Percentiles rank a stretch among this genome's conserved stretches.
Conservation (phyloP, 1,140 invertebrate genomes). For the Ceratoteleas bidentatus region DNA sequence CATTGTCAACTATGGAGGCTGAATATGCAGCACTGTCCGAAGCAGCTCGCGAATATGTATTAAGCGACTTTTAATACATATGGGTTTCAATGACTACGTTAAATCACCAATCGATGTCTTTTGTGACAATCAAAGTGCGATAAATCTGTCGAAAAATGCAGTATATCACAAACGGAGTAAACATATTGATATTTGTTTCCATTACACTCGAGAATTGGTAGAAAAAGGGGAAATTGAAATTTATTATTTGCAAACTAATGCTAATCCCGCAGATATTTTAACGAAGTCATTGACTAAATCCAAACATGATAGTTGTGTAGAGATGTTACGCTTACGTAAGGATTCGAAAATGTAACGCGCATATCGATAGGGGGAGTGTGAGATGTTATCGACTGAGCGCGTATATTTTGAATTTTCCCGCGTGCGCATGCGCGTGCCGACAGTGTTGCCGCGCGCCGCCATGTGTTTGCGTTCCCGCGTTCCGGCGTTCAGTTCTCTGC, state of each 20-base stretch:
- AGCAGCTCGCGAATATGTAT: slow-evolving; percentile 55
- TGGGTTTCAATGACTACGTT: slow-evolving; percentile 5
- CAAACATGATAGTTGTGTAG: slow-evolving; percentile 25
- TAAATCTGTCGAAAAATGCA: slow-evolving; percentile 43
- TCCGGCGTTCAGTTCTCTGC: no score
- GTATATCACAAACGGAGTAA: slow-evolving; percentile 39
- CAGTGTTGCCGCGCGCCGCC: background rate
- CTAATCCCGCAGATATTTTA: slow-evolving; percentile 23
- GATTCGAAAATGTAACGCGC: background rate
- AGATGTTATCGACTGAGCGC: slow-evolving; percentile 5
- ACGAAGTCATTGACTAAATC: slow-evolving; percentile 22
- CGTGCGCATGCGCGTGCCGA: background rate
- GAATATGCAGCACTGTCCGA: slow-evolving; percentile 73
- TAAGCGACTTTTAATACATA: background rate
- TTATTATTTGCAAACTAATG: slow-evolving; percentile 23
- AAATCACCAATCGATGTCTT: background rate
- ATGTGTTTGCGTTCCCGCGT: no score
- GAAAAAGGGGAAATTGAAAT: slow-evolving; percentile 14
- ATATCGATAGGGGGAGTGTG: slow-evolving; percentile 29
- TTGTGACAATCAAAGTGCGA: slow-evolving; percentile 51
- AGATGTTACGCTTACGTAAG: slow-evolving; percentile 9
- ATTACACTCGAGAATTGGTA: slow-evolving; percentile 27
- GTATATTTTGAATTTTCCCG: background rate
- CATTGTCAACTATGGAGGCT: slow-evolving; percentile 56
- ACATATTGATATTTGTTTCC: slow-evolving; percentile 36